Base-by-base conservation (phyloP, 2,113 vertebrate species). In the Cheilinus undulatus region DNA sequence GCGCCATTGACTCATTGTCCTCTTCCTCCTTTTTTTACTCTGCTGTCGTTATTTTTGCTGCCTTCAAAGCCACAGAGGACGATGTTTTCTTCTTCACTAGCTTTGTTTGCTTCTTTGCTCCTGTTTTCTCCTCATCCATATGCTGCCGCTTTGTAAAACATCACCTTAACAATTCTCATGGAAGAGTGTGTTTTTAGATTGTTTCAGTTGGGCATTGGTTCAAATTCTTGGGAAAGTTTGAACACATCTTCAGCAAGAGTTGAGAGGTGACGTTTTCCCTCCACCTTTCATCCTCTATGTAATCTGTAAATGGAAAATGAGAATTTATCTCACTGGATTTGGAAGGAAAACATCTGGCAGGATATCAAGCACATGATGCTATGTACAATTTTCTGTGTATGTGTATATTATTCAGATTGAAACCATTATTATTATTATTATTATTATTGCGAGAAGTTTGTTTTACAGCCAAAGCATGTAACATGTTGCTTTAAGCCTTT, bases 381-480 rank as follows among this genome's bases (percentile, higher is more conserved):
- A 45, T 94, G 94, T 94, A 89, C 88, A 93, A 90, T 92, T 88
- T 83, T 86, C 62, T 84, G 76, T 82, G 90, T 95, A 90, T 95
- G 94, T 92, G 94, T 95, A 94, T 93, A 95, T 95, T 94, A 93
- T 94, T 93, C 93, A 95, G 94, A 85, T 86, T 76, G 17, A 85
- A 69, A 71, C 69, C 84, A 86, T 88, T 63, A 64, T 75, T 59
- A 54, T 42, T 34, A 52, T 50, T 23, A 22, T 28, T 63, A 86
- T 67, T 65, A 65, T 75, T 58, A 86, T 89, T 88, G 76, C 92
- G 73, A 88, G 73, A 66, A 3, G 45, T 88, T 87, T 87, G 66
- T 88, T 90, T 90, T 90, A 83, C 95, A 97, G 95, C 96, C 96
- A 97, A 98, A 97, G 97, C 96, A 97, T 96, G 97, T 95, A 93